Percentiles rank a stretch among this genome's conserved stretches.
These are phyloP conservation scores for Pelmatolapia mariae DNA, from an alignment of 2,113 vertebrate species.

Conservation along the genomic window DNA sequence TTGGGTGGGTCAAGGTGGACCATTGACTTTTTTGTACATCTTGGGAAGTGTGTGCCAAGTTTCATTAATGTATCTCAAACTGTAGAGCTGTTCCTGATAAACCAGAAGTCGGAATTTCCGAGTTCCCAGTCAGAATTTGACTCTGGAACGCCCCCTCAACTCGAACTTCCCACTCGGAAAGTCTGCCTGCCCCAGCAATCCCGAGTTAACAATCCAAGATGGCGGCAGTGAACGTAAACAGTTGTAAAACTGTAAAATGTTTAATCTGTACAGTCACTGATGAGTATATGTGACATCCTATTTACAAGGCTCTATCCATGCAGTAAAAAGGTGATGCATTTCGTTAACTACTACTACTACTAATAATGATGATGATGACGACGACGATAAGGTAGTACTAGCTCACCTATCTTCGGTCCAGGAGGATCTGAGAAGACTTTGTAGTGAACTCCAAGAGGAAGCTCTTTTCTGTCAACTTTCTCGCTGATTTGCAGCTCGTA, in stretches of 20 bases:
- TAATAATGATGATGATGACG: fast-evolving
- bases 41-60: neutral
- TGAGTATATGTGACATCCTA: neutral
- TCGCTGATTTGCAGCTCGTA: slow-evolving; percentile 79
- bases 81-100: neutral
- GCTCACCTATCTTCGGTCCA: slow-evolving; percentile 79
- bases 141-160: neutral
- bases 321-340: neutral
- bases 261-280: neutral
- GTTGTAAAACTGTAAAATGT: neutral
- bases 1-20: neutral
- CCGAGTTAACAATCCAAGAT: neutral
- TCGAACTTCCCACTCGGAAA: neutral
- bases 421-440: slow-evolving; percentile 84
- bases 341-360: neutral
- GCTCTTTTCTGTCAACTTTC: slow-evolving; percentile 77
- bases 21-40: neutral
- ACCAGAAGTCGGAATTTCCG: neutral
- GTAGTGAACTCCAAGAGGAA: slow-evolving; percentile 77
- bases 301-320: neutral
- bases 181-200: neutral
- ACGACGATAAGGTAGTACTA: neutral
- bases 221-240: neutral
- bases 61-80: neutral
- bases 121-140: neutral